Evolutionary conservation across 1,140 invertebrate species (phyloP).

Genomic region (Ceratitis capitata): DNA sequence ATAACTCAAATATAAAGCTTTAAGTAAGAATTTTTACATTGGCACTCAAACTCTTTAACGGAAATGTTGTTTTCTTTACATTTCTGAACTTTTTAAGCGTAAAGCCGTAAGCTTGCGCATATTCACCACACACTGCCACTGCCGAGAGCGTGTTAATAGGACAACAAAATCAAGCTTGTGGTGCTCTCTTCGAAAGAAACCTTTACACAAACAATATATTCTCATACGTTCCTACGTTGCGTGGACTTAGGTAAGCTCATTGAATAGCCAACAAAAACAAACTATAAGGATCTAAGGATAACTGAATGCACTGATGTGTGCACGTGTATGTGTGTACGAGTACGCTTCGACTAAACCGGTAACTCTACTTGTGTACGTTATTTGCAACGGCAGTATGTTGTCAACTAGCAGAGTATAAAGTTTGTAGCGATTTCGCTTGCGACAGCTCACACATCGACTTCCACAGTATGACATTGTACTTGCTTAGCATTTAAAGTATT

Average conservation of each 20-base stretch:
- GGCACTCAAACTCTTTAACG: background rate
- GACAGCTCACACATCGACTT: background rate
- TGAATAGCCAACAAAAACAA: background rate
- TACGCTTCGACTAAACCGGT: background rate
- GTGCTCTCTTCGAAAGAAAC: background rate
- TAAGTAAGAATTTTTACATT: background rate
- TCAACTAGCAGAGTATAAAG: background rate
- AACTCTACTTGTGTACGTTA: background rate
- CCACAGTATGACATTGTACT: background rate
- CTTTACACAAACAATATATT: background rate
- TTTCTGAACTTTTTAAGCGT: background rate
- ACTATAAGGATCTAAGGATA: background rate
- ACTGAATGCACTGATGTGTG: background rate
- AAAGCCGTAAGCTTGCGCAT: background rate
- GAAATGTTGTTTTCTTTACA: background rate
- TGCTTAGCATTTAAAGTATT: constrained; percentile 10
- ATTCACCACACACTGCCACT: background rate
- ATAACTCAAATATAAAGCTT: too few species aligned
- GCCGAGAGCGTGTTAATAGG: too few species aligned
- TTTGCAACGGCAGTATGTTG: constrained; percentile 1
- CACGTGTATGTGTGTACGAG: background rate
- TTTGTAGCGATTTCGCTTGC: constrained; percentile 13
- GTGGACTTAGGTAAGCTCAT: background rate
- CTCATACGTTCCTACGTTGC: background rate
- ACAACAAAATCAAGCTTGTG: too few species aligned